Percentiles rank a stretch among this genome's conserved stretches.
phyloP scores from a whole-genome alignment of 2,113 vertebrate genomes.

The Corydoras maculifer region DNA sequence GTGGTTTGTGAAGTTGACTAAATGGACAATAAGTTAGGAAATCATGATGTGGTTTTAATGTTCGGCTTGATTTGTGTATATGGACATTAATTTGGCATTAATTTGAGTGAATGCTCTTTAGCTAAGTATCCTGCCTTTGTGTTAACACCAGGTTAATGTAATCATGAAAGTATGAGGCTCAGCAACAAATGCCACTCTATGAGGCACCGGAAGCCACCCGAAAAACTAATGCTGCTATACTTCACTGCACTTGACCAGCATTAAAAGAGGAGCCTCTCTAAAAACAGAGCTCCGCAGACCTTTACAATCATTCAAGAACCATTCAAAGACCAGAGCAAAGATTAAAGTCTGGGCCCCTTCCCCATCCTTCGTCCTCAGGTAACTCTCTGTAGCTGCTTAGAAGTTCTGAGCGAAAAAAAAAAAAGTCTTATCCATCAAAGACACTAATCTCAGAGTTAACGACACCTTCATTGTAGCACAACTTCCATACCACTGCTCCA shows the following conservation, averaged over 20 bases:
- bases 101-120: no score
- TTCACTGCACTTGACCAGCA: constrained; percentile 11
- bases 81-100: no score
- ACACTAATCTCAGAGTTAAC: constrained; percentile 58
- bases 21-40: no score
- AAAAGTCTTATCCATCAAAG: constrained; percentile 58
- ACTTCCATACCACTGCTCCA: constrained; percentile 56
- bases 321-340: constrained; percentile 25
- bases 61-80: no score
- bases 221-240: constrained; percentile 1
- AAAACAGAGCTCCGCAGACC: neutral
- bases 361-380: constrained; percentile 49
- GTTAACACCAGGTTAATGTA: neutral
- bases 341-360: constrained; percentile 27
- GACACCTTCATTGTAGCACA: constrained; percentile 60
- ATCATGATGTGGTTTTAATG: no score
- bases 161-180: constrained; percentile 16
- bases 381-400: constrained; percentile 42
- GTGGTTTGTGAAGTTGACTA: no score
- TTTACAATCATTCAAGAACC: constrained; percentile 23
- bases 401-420: constrained; percentile 53
- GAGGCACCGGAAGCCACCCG: neutral
- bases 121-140: no score
- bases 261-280: constrained; percentile 4
- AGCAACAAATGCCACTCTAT: neutral